Conservation (phyloP, 2,113 vertebrate genomes). For the Ahaetulla prasina region DNA sequence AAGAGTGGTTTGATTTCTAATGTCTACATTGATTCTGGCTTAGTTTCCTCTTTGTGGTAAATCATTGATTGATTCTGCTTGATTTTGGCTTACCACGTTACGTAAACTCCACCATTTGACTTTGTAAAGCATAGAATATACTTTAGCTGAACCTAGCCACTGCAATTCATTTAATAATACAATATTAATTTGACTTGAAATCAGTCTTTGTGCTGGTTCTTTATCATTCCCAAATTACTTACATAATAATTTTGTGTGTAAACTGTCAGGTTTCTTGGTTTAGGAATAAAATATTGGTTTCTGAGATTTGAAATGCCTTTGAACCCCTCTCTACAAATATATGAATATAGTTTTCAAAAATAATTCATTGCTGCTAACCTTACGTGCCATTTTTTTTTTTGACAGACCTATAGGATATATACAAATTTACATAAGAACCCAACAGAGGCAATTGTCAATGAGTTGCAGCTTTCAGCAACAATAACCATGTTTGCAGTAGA, state of each 20-base stretch:
- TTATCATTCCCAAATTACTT: not conserved
- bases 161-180: not conserved
- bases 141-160: not conserved
- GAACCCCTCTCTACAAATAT: no score
- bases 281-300: not conserved
- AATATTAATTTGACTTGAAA: not conserved
- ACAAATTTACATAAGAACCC: not conserved
- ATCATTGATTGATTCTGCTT: not conserved
- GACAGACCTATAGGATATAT: not conserved
- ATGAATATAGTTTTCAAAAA: not conserved
- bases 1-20: not conserved
- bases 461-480: not conserved
- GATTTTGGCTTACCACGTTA: not conserved
- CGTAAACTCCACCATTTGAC: not conserved
- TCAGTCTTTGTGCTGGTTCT: not conserved
- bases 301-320: not conserved
- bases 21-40: not conserved
- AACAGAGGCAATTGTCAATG: not conserved
- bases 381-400: not conserved
- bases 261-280: not conserved
- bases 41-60: not conserved
- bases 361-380: not conserved
- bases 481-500: not conserved
- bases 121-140: not conserved
- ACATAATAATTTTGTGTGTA: not conserved